phyloP scores from a whole-genome alignment of 1,140 invertebrate species.

The Caenorhabditis latens region DNA sequence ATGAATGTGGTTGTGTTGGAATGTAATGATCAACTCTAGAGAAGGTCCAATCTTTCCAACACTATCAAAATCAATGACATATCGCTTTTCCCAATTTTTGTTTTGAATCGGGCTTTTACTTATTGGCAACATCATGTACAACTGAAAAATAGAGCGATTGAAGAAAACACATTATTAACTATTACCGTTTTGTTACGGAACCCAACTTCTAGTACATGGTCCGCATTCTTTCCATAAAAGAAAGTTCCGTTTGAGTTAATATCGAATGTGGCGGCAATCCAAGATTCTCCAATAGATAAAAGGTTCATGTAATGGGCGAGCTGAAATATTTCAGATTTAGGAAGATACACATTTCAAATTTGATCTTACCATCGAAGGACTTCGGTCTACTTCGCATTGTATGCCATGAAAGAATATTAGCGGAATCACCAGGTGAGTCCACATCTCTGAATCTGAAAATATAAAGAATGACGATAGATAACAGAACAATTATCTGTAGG shows the following conservation, averaged over 20 bases:
- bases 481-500: not conserved
- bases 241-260: conserved; percentile 22
- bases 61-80: conserved; percentile 31
- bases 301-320: conserved; percentile 30
- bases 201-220: not conserved
- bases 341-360: not conserved
- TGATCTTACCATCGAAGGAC: not conserved
- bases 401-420: too few species aligned
- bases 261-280: conserved; percentile 11
- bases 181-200: conserved; percentile 20
- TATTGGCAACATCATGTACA: conserved; percentile 1
- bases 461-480: not conserved
- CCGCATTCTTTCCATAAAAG: not conserved
- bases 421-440: conserved; percentile 21
- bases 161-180: not conserved
- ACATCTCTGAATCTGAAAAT: conserved; percentile 22
- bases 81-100: not conserved
- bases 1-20: conserved; percentile 37
- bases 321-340: not conserved
- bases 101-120: not conserved
- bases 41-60: not conserved
- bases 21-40: conserved; percentile 8
- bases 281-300: conserved; percentile 36
- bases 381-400: conserved; percentile 1
- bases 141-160: not conserved